Percentiles rank a stretch among this genome's conserved stretches.
These are phyloP conservation scores for Bungarus multicinctus DNA, from an alignment of 2,113 vertebrate genomes.

Conservation along the genomic window DNA sequence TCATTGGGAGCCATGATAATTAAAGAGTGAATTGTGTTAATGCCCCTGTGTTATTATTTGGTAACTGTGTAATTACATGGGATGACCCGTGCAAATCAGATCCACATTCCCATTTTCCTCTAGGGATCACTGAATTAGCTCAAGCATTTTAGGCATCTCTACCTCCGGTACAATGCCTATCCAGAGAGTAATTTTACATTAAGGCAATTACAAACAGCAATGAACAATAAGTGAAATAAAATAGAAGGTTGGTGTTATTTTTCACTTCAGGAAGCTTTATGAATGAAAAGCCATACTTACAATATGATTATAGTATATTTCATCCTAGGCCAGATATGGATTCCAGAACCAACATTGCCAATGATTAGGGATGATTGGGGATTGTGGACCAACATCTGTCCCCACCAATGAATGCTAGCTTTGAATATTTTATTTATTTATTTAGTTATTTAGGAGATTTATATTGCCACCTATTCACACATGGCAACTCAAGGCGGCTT, in stretches of 20 bases:
- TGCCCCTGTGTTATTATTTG: conserved; percentile 53
- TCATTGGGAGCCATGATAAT: conserved; percentile 53
- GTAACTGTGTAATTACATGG: conserved; percentile 50
- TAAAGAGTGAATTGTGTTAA: conserved; percentile 52
- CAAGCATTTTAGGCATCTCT: background rate
- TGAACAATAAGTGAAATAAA: background rate
- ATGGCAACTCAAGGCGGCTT: no score
- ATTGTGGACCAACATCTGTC: background rate
- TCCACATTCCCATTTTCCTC: conserved; percentile 46
- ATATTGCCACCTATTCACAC: no score
- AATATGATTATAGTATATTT: background rate
- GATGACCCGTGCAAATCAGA: conserved; percentile 55
- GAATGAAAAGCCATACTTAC: background rate
- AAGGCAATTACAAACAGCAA: background rate
- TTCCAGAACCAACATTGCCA: background rate
- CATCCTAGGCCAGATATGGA: background rate
- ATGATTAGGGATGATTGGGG: background rate
- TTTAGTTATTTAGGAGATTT: no score
- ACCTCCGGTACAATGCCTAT: background rate
- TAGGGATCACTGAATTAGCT: background rate
- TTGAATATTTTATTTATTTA: background rate
- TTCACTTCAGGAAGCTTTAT: background rate
- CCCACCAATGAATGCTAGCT: background rate
- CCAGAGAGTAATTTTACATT: background rate
- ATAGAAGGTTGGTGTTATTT: background rate